Percentiles rank a stretch among this genome's conserved stretches.
Evolutionary conservation across 2,888 invertebrate species (phyloP).

Genomic region (Cantharis rufa): DNA sequence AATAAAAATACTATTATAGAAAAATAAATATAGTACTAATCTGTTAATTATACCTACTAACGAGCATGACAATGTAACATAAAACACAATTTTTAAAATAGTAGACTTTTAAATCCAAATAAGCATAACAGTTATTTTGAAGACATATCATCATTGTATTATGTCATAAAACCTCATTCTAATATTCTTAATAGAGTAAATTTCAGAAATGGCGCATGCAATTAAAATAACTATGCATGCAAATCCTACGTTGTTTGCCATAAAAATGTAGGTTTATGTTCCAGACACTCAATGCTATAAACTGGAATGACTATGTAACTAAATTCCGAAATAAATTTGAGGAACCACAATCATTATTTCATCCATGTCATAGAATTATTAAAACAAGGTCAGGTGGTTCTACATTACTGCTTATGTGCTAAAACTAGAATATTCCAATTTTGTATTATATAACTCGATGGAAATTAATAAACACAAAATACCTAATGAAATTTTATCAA

Average conservation of each 20-base stretch:
- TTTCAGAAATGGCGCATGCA: background rate
- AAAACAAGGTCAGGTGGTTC: background rate
- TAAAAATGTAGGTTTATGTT: constrained; percentile 1
- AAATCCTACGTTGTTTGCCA: background rate
- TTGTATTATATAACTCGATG: background rate
- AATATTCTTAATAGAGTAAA: background rate
- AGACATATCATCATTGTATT: background rate
- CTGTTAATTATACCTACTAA: background rate
- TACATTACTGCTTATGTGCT: background rate
- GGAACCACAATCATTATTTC: background rate
- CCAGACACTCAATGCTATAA: background rate
- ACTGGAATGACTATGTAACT: background rate
- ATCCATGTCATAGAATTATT: background rate
- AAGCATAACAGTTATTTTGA: background rate
- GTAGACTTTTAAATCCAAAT: background rate
- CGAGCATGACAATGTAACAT: background rate
- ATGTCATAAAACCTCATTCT: background rate
- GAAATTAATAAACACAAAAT: background rate
- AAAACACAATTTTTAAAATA: background rate
- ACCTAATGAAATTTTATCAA: background rate
- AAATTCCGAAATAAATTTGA: background rate
- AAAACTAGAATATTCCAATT: background rate
- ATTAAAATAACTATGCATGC: background rate
- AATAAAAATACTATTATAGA: no score
- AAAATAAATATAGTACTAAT: background rate